Evolutionary conservation across 2,113 vertebrate species (phyloP), one percentile per base, ranked within the genome.

Genomic region (Pygathrix nemaeus): DNA sequence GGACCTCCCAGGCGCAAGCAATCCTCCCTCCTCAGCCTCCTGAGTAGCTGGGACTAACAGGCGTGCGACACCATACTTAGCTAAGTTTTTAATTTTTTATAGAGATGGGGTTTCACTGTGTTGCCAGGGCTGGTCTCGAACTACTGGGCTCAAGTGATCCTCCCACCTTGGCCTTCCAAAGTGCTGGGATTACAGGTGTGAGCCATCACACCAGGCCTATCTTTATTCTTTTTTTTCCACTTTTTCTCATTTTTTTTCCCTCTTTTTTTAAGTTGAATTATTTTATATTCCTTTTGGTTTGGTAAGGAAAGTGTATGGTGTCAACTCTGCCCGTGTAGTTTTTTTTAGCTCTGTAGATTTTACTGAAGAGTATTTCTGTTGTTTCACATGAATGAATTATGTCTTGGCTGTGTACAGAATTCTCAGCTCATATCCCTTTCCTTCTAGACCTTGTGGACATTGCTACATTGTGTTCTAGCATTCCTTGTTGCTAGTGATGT

Each of bases 261-360:
- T 91, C 40, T 30, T 73, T 35, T 73, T 75, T 38, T 38, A 8
- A 55, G 8, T 66, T 18, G 48, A 90, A 68, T 66, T 9, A 40
- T 80, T 96, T 81, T 90, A 27, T 76, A 48, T 43, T 78, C 13
- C 14, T 92, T 87, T 78, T 93, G 85, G 32, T 57, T 89, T 82
- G 25, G 25, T 92, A 30, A 94, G 48, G 14, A 81, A 93, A 82
- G 18, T 68, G 2, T 55, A n/a, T 80, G 64, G 61, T 66, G 70
- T 94, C 70, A 89, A 17, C 72, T 73, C 16, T 73, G 32, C 55
- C n/a, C 38, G 0, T 50, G 50, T 32, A 61, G 64, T 73, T 45
- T 59, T 94, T 82, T 61, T 38, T 12, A 73, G 78, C 27, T 16
- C 12, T 83, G 17, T 18, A 79, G n/a, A 50, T 95, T 94, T 92